phyloP scores from a whole-genome alignment of 2,797 vertebrate genomes.

The Merluccius polli region DNA sequence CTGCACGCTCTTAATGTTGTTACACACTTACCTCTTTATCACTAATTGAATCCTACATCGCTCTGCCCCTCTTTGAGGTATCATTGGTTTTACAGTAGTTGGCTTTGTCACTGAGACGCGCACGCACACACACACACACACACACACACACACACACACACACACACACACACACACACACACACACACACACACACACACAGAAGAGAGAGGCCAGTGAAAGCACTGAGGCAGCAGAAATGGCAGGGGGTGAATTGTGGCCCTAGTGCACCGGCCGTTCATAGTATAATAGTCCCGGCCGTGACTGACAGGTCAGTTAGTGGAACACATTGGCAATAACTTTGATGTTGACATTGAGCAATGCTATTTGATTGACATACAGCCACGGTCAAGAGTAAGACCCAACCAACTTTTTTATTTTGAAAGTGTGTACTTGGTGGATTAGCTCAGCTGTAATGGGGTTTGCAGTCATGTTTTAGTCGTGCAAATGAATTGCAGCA shows the following conservation, averaged over 20 bases:
- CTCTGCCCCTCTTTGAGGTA: background rate
- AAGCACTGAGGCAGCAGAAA: constrained; percentile 68
- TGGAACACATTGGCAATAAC: constrained; percentile 48
- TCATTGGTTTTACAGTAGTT: background rate
- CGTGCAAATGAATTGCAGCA: background rate
- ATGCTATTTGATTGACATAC: background rate
- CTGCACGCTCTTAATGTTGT: too few relatives aligned
- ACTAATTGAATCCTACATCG: background rate
- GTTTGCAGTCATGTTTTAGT: background rate
- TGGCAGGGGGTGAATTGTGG: constrained; percentile 59
- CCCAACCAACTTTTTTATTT: background rate
- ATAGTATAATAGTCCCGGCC: constrained; percentile 59
- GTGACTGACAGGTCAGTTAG: constrained; percentile 56
- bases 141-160: background rate
- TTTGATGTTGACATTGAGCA: constrained; percentile 42
- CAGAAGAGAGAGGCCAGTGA: constrained; percentile 44
- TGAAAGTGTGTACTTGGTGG: background rate
- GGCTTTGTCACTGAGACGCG: constrained; percentile 15
- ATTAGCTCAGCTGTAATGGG: background rate
- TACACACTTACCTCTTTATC: too few relatives aligned
- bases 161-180: constrained; percentile 24
- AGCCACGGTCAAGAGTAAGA: background rate
- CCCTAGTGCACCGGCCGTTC: constrained; percentile 50
- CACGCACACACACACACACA: constrained; percentile 16
- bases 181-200: constrained; percentile 14